Evolutionary conservation across 2,797 vertebrate species (phyloP).

Genomic region (Natrix natrix): DNA sequence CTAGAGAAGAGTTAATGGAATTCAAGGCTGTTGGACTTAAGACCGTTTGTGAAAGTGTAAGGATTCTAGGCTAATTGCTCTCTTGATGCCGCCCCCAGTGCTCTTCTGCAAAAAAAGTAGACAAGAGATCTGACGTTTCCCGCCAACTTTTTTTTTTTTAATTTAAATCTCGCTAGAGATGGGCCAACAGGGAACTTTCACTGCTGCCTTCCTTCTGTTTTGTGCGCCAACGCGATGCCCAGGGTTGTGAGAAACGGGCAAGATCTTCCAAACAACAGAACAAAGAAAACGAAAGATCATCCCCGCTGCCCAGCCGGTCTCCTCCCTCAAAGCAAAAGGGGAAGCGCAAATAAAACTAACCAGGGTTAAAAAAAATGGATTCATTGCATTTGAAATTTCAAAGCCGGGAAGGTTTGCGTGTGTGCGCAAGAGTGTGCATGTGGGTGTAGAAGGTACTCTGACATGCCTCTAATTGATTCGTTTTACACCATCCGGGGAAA

Average conservation of each 20-base stretch:
- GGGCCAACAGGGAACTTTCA: conserved; percentile 23
- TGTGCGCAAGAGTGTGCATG: background rate
- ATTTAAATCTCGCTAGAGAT: conserved; percentile 24
- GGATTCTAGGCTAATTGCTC: background rate
- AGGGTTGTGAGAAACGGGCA: conserved; percentile 37
- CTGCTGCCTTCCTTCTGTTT: background rate
- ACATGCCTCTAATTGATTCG: conserved; percentile 77
- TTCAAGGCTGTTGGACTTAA: background rate
- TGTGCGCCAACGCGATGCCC: background rate
- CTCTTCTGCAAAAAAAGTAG: conserved; percentile 86
- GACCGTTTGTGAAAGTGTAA: background rate
- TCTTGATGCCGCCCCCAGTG: background rate
- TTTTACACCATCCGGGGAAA: conserved; percentile 73
- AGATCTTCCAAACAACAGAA: conserved; percentile 24
- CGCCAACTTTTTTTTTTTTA: conserved; percentile 32
- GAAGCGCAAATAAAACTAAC: conserved; percentile 56
- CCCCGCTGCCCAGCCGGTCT: conserved; percentile 42
- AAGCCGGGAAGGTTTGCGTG: conserved; percentile 55
- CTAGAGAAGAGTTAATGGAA: background rate
- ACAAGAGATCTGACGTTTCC: conserved; percentile 77
- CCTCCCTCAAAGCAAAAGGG: conserved; percentile 44
- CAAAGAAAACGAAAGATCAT: background rate
- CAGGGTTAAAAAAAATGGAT: conserved; percentile 64
- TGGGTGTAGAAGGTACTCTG: conserved; percentile 64
- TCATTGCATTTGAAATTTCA: conserved; percentile 62